Base-by-base conservation (phyloP, 1,140 invertebrate genomes). In the Atta colombica region DNA sequence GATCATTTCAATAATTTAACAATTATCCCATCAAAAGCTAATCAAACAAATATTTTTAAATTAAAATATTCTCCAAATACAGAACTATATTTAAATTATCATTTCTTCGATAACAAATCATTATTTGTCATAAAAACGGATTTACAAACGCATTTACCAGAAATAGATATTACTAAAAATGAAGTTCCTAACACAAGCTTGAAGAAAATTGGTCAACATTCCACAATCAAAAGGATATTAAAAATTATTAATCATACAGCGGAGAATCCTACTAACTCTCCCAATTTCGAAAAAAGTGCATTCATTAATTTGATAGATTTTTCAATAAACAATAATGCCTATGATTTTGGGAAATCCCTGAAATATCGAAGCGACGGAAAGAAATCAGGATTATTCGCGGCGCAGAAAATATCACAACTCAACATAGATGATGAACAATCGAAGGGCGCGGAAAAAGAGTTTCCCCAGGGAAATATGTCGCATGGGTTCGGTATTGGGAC, bases 401-500 rank as follows among this genome's bases (percentile, higher is more conserved):
- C 55, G 25, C 45, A 58, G 10, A 49, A 63, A 75, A 51, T 63
- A 75, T 61, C 80, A 28, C 69, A 39, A 61, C 39, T 75, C 69
- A 39, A 1, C 14, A 49, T 39, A 8, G n/a, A 49, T 66, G 88
- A 74, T 21, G 45, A 63, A 74, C 49, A 69, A 81, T 65, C 49
- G 63, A 61, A 39, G 77, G 45, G 60, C 18, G 39, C 28, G 18
- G 85, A 35, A 28, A 75, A 31, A 28, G 53, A 71, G 53, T 39
- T 60, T 80, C 84, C 61, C 84, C 35, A 6, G 60, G 77, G 84
- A 87, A 77, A 87, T 84, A 77, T 60, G 68, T 72, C 61, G 75
- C 63, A 2, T 18, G 74, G 25, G 25, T 85, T 81, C 28, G 85
- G 55, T 21, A 68, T 77, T 16, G 7, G 14, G 16, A 18, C 71